A percentile compares a stretch with the other conserved stretches of the same genome.
These are phyloP conservation scores for Cordilura impudica DNA, from an alignment of 2,888 invertebrate genomes.

Conservation along the genomic window DNA sequence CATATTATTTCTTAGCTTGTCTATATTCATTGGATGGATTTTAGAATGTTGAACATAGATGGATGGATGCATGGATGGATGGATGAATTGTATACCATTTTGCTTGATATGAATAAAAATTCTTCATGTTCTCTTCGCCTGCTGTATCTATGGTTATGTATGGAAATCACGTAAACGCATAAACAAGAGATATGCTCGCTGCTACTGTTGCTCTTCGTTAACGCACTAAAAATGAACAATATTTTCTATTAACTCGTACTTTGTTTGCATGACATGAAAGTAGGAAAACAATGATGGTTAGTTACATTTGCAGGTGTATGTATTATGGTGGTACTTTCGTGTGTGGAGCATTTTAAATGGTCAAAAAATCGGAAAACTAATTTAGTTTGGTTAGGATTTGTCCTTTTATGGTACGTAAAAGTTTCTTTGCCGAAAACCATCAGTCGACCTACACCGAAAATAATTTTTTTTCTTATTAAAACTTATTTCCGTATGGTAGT, in stretches of 20 bases:
- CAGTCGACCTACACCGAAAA: too few species aligned
- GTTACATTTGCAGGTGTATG: background rate
- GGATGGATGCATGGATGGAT: slow-evolving; percentile 1
- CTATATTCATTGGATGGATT: slow-evolving; percentile 22
- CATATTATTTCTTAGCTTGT: slow-evolving; percentile 16
- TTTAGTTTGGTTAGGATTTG: background rate
- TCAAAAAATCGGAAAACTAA: too few species aligned
- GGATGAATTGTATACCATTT: slow-evolving; percentile 25
- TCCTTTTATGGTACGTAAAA: background rate
- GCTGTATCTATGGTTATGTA: slow-evolving; percentile 31
- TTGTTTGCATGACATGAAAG: slow-evolving; percentile 14
- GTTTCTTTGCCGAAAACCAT: too few species aligned
- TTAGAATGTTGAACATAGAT: background rate
- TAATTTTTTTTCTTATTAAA: too few species aligned
- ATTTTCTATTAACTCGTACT: slow-evolving; percentile 35
- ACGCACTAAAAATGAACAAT: slow-evolving; percentile 14
- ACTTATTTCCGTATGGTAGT: too few species aligned
- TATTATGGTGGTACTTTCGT: background rate
- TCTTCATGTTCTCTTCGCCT: slow-evolving; percentile 25
- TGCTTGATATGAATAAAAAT: slow-evolving; percentile 29
- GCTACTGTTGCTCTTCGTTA: slow-evolving; percentile 43
- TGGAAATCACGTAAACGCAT: slow-evolving; percentile 60
- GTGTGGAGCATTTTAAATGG: background rate
- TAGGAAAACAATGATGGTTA: slow-evolving; percentile 25
- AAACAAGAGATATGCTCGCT: slow-evolving; percentile 57